Evolutionary conservation across 1,140 invertebrate genomes (phyloP).

Genomic region (Drosophila orena): DNA sequence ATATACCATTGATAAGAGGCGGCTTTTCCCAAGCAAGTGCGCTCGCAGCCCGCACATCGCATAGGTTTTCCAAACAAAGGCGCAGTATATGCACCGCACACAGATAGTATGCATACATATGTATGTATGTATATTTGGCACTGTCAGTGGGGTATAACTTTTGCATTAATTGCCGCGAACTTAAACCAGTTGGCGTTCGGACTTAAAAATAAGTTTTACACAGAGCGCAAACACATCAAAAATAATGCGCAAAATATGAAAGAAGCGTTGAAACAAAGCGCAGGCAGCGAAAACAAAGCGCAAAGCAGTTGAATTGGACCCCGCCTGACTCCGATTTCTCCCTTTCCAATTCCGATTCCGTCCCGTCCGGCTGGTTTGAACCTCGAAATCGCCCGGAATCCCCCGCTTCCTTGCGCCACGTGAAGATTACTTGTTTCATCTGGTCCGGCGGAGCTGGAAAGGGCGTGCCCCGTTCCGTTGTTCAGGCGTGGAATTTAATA

Average conservation of each 20-base stretch:
- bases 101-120: background rate
- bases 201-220: conserved; percentile 56
- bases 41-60: background rate
- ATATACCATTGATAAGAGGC: conserved; percentile 56
- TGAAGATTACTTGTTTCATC: conserved; percentile 30
- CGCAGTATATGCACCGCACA: background rate
- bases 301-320: conserved; percentile 29
- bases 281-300: conserved; percentile 39
- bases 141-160: conserved; percentile 30
- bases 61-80: conserved; percentile 17
- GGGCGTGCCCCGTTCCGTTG: conserved; percentile 39
- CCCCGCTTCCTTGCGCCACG: background rate
- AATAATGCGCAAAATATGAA: conserved; percentile 59
- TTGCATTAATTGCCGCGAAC: conserved; percentile 57
- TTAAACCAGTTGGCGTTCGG: conserved; percentile 54
- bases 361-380: background rate
- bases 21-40: conserved; percentile 17
- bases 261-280: conserved; percentile 32
- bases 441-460: background rate
- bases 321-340: background rate
- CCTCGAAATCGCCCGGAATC: background rate
- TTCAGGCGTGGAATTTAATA: conserved; percentile 8
- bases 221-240: conserved; percentile 18
- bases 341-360: too few relatives aligned
- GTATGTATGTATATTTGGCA: conserved; percentile 7